Base-by-base conservation (phyloP, 2,797 vertebrate species). In the Crax fasciolata region DNA sequence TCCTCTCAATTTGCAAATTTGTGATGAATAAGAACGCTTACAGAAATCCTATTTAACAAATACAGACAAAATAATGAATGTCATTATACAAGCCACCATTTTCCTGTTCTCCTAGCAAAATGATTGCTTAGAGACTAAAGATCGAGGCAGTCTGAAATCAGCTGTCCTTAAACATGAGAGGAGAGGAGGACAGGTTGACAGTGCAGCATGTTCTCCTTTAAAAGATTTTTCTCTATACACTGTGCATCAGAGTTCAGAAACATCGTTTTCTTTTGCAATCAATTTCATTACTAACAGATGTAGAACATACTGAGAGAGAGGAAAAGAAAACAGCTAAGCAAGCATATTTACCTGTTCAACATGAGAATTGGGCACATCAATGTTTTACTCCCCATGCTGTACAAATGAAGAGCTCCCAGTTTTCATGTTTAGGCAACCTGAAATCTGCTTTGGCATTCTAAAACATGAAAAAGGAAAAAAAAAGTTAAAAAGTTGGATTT, bases 1-100 rank as follows among this genome's bases (percentile, higher is more conserved):
- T n/a, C 66, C 41, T 91, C 76, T 81, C 72, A 88, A 41, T 89
- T 51, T 84, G 27, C 46, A 75, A n/a, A 73, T 85, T 86, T 85
- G 41, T 89, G 51, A 19, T 67, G 15, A 89, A 70, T 44, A 57
- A 85, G 55, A 77, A 84, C 54, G 27, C 16, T 70, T 57, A 77
- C 12, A 32, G 23, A 66, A 84, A 61, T 62, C 14, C 10, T 74
- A 24, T 30, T 84, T 59, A 88, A 84, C 16, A 11, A 67, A 49
- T 44, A 21, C 8, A 23, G 3, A 41, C 63, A 80, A 52, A 63
- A 78, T 65, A 84, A 73, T 63, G 25, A 74, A 48, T 51, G 55
- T 66, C 35, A 32, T 74, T 83, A 35, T 59, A 57, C 13, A 23
- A 39, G 11, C 17, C 46, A 80, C 59, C n/a, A 4, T 84, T 13